Percentiles rank a stretch among this genome's conserved stretches.
These are phyloP conservation scores for Pygoscelis adeliae DNA, from an alignment of 2,113 vertebrate genomes.

Conservation along the genomic window DNA sequence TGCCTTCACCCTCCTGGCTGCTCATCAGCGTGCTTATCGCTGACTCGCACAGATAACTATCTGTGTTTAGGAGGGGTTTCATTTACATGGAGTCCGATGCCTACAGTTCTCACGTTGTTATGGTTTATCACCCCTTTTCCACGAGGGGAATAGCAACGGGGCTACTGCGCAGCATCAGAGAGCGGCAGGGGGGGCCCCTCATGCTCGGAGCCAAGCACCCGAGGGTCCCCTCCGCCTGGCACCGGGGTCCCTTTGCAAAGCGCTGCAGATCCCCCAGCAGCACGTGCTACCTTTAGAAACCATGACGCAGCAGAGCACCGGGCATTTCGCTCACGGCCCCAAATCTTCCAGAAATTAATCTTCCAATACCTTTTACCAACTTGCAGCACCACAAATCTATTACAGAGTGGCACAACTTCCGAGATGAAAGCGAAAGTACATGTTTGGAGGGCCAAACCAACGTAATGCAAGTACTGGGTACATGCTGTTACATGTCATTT, in stretches of 20 bases:
- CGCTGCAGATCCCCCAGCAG: not conserved
- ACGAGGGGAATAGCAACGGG: not conserved
- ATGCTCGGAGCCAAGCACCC: not conserved
- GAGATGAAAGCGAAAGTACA: slow-evolving; percentile 47
- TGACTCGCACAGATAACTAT: not conserved
- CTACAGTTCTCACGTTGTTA: not conserved
- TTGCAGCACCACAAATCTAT: not conserved
- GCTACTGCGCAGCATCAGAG: not conserved
- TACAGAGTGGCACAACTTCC: not conserved
- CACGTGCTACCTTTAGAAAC: not conserved
- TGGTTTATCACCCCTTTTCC: not conserved
- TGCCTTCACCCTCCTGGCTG: not conserved
- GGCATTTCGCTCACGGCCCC: not conserved
- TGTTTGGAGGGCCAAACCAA: not conserved
- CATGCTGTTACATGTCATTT: slow-evolving; percentile 48
- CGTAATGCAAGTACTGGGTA: not conserved
- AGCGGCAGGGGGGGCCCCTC: not conserved
- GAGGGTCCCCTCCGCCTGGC: rapidly evolving
- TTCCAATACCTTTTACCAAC: not conserved
- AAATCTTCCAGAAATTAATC: not conserved
- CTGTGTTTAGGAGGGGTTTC: not conserved
- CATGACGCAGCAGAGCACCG: rapidly evolving
- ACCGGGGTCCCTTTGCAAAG: not conserved
- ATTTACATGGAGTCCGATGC: not conserved
- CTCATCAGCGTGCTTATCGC: not conserved